Evolutionary conservation across 1,140 invertebrate species (phyloP).

Genomic region (Anastrepha ludens): DNA sequence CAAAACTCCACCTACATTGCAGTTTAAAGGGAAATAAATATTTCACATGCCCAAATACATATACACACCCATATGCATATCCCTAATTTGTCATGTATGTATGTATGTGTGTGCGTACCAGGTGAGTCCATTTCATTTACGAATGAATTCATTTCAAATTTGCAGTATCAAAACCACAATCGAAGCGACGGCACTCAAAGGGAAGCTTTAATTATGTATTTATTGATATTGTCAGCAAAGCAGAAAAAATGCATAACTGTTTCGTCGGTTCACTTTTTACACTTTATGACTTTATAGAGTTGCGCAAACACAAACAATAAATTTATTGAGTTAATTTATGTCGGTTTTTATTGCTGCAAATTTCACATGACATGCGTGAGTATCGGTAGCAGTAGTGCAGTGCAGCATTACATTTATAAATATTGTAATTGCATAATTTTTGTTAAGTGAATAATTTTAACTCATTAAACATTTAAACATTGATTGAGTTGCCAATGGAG

Average conservation of each 20-base stretch:
- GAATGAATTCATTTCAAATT: not conserved
- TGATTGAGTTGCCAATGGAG: conserved; percentile 46
- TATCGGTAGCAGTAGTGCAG: not conserved
- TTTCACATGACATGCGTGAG: not conserved
- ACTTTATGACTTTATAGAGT: conserved; percentile 50
- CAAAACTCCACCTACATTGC: no score
- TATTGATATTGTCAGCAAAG: conserved; percentile 42
- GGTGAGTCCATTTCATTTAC: conserved; percentile 9
- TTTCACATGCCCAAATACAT: no score
- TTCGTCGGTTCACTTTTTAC: not conserved
- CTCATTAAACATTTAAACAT: conserved; percentile 53
- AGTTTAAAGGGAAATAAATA: no score
- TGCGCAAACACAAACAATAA: conserved; percentile 19
- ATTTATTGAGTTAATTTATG: conserved; percentile 53
- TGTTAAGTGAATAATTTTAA: conserved; percentile 49
- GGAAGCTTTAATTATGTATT: conserved; percentile 45
- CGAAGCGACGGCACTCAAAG: not conserved
- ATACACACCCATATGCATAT: no score
- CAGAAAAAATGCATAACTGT: conserved; percentile 47
- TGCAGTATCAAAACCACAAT: not conserved
- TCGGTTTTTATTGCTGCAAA: conserved; percentile 19
- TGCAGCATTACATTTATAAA: conserved; percentile 40
- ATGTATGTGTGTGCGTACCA: not conserved
- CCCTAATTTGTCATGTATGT: no score
- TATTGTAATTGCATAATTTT: conserved; percentile 51